Conservation (phyloP, 2,888 invertebrate species). For the Nowickia ferox region DNA sequence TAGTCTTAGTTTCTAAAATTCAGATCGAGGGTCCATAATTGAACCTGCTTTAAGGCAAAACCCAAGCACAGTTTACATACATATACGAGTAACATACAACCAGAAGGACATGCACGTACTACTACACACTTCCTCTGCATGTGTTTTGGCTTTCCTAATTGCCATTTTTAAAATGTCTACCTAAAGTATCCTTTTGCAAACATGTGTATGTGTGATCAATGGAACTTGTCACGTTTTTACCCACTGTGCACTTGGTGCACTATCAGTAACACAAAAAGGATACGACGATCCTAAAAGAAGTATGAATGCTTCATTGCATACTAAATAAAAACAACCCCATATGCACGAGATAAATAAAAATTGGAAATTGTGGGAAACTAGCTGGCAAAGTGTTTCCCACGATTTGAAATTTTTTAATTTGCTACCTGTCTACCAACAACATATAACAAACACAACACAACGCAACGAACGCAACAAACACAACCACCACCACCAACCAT, state of each 20-base stretch:
- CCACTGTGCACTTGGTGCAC: conserved; percentile 78
- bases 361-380: conserved; percentile 82
- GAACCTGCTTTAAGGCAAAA: too few relatives aligned
- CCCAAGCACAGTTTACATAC: too few relatives aligned
- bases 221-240: conserved; percentile 59
- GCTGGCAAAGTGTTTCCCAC: conserved; percentile 83
- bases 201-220: conserved; percentile 24
- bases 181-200: background rate
- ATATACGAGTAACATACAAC: too few relatives aligned
- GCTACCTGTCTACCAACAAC: conserved; percentile 78
- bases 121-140: too few relatives aligned
- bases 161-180: too few relatives aligned
- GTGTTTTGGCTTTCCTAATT: too few relatives aligned
- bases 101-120: too few relatives aligned
- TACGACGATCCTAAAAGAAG: conserved; percentile 68
- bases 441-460: background rate
- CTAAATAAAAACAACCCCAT: conserved; percentile 72
- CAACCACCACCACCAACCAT: conserved; percentile 74
- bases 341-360: conserved; percentile 78
- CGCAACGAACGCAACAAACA: background rate
- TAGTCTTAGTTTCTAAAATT: too few relatives aligned
- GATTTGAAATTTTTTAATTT: conserved; percentile 77
- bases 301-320: conserved; percentile 76
- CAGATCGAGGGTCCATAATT: too few relatives aligned
- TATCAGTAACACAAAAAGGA: conserved; percentile 72